phyloP scores from a whole-genome alignment of 2,113 vertebrate species.

The Microcebus murinus region DNA sequence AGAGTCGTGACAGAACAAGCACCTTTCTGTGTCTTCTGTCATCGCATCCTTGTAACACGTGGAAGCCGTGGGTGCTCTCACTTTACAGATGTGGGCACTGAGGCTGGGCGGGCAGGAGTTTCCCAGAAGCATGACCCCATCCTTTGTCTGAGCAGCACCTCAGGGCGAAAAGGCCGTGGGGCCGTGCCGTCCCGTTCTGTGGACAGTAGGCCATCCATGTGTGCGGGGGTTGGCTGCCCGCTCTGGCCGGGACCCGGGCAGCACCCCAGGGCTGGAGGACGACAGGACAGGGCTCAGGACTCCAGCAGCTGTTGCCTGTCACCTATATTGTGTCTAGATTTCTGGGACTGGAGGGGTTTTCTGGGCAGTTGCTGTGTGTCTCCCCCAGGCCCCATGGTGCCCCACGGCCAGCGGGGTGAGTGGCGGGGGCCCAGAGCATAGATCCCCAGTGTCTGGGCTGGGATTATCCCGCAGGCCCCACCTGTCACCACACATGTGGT shows the following conservation, averaged over 20 bases:
- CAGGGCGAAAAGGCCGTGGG: neutral
- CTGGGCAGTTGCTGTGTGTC: neutral
- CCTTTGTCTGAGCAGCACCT: neutral
- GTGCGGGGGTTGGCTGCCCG: fast-evolving
- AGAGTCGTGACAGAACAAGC: too few species aligned
- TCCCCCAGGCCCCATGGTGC: fast-evolving
- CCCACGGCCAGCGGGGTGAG: neutral
- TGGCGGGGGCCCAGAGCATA: neutral
- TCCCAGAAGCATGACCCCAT: neutral
- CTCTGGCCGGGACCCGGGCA: neutral
- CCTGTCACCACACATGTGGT: slow-evolving; percentile 50
- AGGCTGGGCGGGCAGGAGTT: neutral
- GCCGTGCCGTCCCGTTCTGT: neutral
- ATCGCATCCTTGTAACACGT: neutral
- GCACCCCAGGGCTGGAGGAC: neutral
- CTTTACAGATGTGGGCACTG: neutral
- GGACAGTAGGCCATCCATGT: neutral
- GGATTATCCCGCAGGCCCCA: slow-evolving; percentile 52
- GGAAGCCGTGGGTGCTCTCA: fast-evolving
- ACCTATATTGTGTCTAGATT: neutral
- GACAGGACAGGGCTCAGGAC: neutral
- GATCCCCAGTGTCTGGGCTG: neutral
- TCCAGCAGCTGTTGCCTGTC: neutral
- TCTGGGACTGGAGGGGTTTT: neutral
- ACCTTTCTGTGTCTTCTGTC: neutral